Evolutionary conservation across 2,888 invertebrate species (phyloP).

Genomic region (Diarsia dahlii): DNA sequence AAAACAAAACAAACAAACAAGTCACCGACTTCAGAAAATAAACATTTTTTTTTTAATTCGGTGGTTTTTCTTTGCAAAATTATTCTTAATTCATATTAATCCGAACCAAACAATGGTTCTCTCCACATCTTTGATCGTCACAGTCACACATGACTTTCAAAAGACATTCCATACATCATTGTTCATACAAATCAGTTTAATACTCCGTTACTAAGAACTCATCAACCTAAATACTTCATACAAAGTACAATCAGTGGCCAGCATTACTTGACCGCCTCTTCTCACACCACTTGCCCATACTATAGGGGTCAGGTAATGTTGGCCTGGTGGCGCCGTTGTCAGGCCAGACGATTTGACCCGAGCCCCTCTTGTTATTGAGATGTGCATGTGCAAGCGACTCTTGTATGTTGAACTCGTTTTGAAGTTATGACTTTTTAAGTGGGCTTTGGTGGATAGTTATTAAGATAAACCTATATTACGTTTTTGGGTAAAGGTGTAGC

Average conservation of each 20-base stretch:
- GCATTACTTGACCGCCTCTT: no score
- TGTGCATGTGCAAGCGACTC: constrained; percentile 21
- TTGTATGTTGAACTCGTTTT: constrained; percentile 1
- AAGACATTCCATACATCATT: constrained; percentile 35
- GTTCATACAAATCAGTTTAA: constrained; percentile 38
- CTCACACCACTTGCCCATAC: no score
- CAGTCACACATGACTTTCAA: constrained; percentile 19
- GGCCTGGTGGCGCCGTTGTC: background rate
- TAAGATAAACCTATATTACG: background rate
- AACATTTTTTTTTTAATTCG: no score
- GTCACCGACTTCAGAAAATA: no score
- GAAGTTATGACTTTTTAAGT: constrained; percentile 37
- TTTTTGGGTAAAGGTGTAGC: background rate
- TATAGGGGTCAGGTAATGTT: no score
- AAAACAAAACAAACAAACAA: no score
- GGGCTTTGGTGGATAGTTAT: background rate
- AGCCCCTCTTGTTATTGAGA: constrained; percentile 37
- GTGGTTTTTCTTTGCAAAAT: no score
- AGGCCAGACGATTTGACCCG: constrained; percentile 56
- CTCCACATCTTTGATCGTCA: background rate
- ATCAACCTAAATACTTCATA: constrained; percentile 40
- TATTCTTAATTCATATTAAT: background rate
- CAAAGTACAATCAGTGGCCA: constrained; percentile 4
- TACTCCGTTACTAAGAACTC: constrained; percentile 25
- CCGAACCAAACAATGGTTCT: background rate